Percentiles rank a stretch among this genome's conserved stretches.
Conservation (phyloP, 2,888 invertebrate species). For the Dynastes grantii region DNA sequence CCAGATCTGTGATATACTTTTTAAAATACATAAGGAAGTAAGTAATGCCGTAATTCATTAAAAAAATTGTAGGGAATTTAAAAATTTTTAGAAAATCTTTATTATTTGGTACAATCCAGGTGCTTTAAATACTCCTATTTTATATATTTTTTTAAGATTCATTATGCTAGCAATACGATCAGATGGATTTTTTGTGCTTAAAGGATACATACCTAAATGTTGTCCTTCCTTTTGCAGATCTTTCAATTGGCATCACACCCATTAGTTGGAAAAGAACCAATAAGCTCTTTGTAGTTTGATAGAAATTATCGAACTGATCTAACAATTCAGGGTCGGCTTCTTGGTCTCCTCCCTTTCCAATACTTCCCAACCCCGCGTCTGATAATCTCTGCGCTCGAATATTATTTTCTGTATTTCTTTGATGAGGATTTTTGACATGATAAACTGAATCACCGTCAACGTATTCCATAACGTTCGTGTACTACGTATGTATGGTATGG, state of each 20-base stretch:
- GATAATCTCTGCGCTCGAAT: constrained; percentile 56
- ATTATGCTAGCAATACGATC: too few relatives aligned
- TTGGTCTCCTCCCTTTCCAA: constrained; percentile 53
- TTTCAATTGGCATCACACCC: constrained; percentile 84
- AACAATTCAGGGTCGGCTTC: constrained; percentile 72
- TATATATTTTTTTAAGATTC: too few relatives aligned
- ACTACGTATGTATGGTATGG: neutral
- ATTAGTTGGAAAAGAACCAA: constrained; percentile 82
- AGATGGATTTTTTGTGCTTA: too few relatives aligned
- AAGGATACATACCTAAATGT: constrained; percentile 63
- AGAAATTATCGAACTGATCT: constrained; percentile 81
- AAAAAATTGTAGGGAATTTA: too few relatives aligned
- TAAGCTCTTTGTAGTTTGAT: constrained; percentile 80
- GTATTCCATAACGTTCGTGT: constrained; percentile 28
- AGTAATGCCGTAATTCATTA: too few relatives aligned
- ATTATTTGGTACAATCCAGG: too few relatives aligned
- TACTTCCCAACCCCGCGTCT: constrained; percentile 52
- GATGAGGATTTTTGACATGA: constrained; percentile 61
- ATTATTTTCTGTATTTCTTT: constrained; percentile 57
- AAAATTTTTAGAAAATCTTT: too few relatives aligned
- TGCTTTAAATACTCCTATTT: too few relatives aligned
- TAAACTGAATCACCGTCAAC: neutral
- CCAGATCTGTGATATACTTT: too few relatives aligned
- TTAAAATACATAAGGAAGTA: too few relatives aligned
- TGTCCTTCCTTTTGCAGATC: constrained; percentile 74